Base-by-base conservation (phyloP, 2,888 invertebrate species). In the Epiperipatus broadwayi region DNA sequence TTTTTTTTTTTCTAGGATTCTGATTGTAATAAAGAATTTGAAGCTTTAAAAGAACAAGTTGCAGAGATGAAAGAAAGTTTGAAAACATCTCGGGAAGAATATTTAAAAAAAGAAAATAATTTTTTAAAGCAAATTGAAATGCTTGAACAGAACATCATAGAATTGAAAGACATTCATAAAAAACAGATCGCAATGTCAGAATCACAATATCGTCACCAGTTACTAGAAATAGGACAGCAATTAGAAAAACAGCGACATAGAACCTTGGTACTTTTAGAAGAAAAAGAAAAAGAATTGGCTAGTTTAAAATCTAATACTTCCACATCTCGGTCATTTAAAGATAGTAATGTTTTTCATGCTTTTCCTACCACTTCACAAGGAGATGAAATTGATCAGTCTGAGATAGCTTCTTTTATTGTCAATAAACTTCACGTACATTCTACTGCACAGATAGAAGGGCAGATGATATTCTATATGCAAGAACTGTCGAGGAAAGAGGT, bases 401-500 rank as follows among this genome's bases (percentile, higher is more conserved):
- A n/a, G n/a, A n/a, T n/a, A n/a, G n/a, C n/a, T n/a, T n/a, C n/a
- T n/a, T n/a, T n/a, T n/a, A n/a, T n/a, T n/a, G n/a, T n/a, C n/a
- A n/a, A n/a, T n/a, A n/a, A n/a, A n/a, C n/a, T n/a, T n/a, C n/a
- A n/a, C n/a, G n/a, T n/a, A n/a, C n/a, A n/a, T n/a, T n/a, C n/a
- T n/a, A n/a, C n/a, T n/a, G n/a, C n/a, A n/a, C n/a, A 53, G 41
- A 49, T 48, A 36, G 55, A 57, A 30, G 48, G 51, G 25, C 48
- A 52, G 45, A 73, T 81, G 66, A 54, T 83, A 25, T 78, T 81
- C 59, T 81, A 79, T 52, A 75, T 74, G 37, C 78, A 81, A 56
- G 81, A 83, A 61, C 58, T 79, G 47, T 77, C 81, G 0, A 60
- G 80, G 5, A 73, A 74, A 50, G 79, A 81, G 45, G 72, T 79